Percentiles rank a stretch among this genome's conserved stretches.
phyloP scores from a whole-genome alignment of 92 coral and sea anemone species.

The Anthopleura xanthogrammica region DNA sequence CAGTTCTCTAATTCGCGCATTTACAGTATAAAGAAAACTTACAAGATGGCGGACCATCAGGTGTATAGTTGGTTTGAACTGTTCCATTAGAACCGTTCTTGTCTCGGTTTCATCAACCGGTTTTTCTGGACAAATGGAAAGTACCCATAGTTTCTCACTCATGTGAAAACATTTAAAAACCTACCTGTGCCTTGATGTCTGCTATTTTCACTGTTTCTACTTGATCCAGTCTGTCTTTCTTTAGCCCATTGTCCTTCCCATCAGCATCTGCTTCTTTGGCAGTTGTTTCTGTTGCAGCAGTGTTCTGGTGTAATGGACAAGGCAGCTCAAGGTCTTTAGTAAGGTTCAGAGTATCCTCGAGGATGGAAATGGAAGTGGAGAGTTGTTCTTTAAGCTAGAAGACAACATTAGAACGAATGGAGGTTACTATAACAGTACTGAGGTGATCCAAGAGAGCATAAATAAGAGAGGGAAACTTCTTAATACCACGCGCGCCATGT shows the following conservation, averaged over 20 bases:
- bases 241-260: not conserved
- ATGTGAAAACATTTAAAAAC: not conserved
- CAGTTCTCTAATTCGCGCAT: too few relatives aligned
- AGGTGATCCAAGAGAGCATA: too few relatives aligned
- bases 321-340: conserved; percentile 68
- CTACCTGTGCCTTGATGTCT: conserved; percentile 77
- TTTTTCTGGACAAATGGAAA: too few relatives aligned
- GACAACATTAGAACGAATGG: not conserved
- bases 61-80: too few relatives aligned
- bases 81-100: too few relatives aligned
- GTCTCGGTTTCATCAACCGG: too few relatives aligned
- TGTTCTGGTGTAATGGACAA: conserved; percentile 27
- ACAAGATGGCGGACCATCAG: too few relatives aligned
- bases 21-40: too few relatives aligned
- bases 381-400: conserved; percentile 74
- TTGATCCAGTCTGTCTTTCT: conserved; percentile 17
- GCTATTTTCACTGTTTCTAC: conserved; percentile 47
- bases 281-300: not conserved
- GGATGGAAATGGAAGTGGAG: conserved; percentile 50
- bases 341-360: conserved; percentile 60
- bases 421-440: too few relatives aligned
- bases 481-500: too few relatives aligned
- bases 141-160: too few relatives aligned
- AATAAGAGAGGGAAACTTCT: too few relatives aligned
- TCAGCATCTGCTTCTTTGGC: not conserved